phyloP scores from a whole-genome alignment of 2,888 invertebrate species.

The Ecliptopera silaceata region DNA sequence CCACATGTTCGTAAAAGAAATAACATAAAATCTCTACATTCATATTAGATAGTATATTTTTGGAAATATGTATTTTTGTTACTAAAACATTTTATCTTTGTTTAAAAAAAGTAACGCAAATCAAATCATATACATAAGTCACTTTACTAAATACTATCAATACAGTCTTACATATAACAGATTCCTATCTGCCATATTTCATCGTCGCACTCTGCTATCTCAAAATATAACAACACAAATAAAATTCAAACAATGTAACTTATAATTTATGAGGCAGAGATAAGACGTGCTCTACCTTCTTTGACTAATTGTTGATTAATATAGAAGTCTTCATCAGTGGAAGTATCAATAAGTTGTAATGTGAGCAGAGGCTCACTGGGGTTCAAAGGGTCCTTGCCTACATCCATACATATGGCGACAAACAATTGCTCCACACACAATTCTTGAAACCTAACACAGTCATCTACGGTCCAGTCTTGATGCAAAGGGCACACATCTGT shows the following conservation, averaged over 20 bases:
- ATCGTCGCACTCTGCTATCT: slow-evolving; percentile 2
- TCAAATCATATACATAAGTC: slow-evolving; percentile 2
- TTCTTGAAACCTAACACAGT: slow-evolving; percentile 88
- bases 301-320: slow-evolving; percentile 85
- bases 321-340: slow-evolving; percentile 85
- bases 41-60: too few relatives aligned
- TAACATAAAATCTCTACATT: too few relatives aligned
- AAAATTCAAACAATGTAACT: slow-evolving; percentile 20
- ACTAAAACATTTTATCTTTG: not conserved
- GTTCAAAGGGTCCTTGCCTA: slow-evolving; percentile 84
- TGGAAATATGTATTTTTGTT: too few relatives aligned
- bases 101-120: not conserved
- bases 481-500: slow-evolving; percentile 81
- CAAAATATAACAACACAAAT: slow-evolving; percentile 30
- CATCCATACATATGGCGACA: slow-evolving; percentile 85
- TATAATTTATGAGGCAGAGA: slow-evolving; percentile 47
- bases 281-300: slow-evolving; percentile 82
- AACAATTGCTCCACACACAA: slow-evolving; percentile 87
- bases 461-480: slow-evolving; percentile 88
- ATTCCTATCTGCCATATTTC: slow-evolving; percentile 6
- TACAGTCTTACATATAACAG: slow-evolving; percentile 14
- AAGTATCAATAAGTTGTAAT: slow-evolving; percentile 88
- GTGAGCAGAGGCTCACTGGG: slow-evolving; percentile 85
- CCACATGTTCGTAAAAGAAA: too few relatives aligned
- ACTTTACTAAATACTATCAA: slow-evolving; percentile 1